Percentiles rank a stretch among this genome's conserved stretches.
These are phyloP conservation scores for Priocnemis perturbator DNA, from an alignment of 2,888 invertebrate genomes.

Conservation along the genomic window DNA sequence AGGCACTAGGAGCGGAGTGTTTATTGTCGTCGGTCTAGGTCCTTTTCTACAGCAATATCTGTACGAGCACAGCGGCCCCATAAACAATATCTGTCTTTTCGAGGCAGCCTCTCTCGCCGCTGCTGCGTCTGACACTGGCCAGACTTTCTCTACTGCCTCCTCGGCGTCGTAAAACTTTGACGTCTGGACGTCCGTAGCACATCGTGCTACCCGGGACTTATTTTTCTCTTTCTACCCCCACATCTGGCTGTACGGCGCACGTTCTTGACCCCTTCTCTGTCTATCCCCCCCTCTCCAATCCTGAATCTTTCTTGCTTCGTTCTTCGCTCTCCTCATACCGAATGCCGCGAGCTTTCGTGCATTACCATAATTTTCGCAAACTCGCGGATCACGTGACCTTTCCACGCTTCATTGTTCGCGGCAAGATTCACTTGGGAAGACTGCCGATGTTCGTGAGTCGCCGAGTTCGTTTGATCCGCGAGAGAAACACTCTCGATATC, in stretches of 20 bases:
- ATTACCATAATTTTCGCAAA: too few relatives aligned
- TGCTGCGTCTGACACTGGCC: conserved; percentile 12
- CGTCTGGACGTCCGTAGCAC: neutral
- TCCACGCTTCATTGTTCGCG: too few relatives aligned
- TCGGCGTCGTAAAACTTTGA: conserved; percentile 8
- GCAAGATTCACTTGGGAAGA: too few relatives aligned
- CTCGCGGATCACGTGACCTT: too few relatives aligned
- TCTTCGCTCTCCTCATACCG: too few relatives aligned
- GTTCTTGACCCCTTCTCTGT: neutral
- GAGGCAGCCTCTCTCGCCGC: neutral
- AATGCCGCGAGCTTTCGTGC: too few relatives aligned
- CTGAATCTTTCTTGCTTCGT: too few relatives aligned
- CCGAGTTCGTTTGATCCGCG: too few relatives aligned
- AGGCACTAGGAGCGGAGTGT: too few relatives aligned
- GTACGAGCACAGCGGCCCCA: conserved; percentile 24
- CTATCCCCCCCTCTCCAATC: neutral
- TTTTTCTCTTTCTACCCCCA: neutral
- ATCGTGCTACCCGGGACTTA: neutral
- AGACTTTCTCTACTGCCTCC: conserved; percentile 2
- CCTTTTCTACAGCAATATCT: conserved; percentile 3
- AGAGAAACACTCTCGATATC: too few relatives aligned
- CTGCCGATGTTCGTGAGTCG: too few relatives aligned
- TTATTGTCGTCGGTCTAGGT: too few relatives aligned
- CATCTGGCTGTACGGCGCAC: neutral
- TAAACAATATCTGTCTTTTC: conserved; percentile 29